These are phyloP conservation scores for Campylomormyrus numenius DNA, from an alignment of 2,113 vertebrate genomes.

Conservation along the genomic window DNA sequence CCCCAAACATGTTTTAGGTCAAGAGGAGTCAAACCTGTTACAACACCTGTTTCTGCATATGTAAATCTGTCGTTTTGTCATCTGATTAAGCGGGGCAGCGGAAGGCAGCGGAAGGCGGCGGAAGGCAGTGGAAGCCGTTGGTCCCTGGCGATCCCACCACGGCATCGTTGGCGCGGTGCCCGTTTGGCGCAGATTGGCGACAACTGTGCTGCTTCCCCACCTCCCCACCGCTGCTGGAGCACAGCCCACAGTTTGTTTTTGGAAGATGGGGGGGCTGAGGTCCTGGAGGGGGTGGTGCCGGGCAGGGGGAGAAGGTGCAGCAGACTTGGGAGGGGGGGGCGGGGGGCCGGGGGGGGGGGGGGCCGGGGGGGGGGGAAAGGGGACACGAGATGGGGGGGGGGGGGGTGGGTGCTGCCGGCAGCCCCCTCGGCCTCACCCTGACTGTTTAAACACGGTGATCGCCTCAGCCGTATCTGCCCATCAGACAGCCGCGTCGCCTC, in stretches of 20 bases:
- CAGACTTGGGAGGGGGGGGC: constrained; percentile 41
- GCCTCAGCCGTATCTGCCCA: not conserved
- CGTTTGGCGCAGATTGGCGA: constrained; percentile 60
- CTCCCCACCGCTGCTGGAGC: constrained; percentile 36
- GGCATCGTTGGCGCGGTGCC: constrained; percentile 69
- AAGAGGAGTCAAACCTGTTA: constrained; percentile 89
- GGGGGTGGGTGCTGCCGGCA: not conserved
- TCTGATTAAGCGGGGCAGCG: constrained; percentile 77
- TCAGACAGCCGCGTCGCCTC: not conserved
- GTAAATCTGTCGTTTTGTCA: constrained; percentile 91
- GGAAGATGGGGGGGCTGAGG: constrained; percentile 35
- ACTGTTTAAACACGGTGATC: not conserved
- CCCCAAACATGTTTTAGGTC: constrained; percentile 65
- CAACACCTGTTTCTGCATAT: constrained; percentile 86
- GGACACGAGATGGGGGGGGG: too few species aligned
- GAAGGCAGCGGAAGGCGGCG: constrained; percentile 41
- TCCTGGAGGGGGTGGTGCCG: constrained; percentile 54
- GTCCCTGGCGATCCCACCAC: constrained; percentile 73
- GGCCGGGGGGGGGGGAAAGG: constrained; percentile 6
- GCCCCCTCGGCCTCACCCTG: not conserved
- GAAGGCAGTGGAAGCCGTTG: constrained; percentile 46
- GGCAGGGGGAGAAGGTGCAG: constrained; percentile 62
- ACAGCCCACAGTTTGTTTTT: constrained; percentile 59
- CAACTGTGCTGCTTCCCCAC: constrained; percentile 56
- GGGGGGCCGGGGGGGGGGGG: constrained; percentile 26